These are phyloP conservation scores for Theretra japonica DNA, from an alignment of 2,888 invertebrate genomes.

Conservation along the genomic window DNA sequence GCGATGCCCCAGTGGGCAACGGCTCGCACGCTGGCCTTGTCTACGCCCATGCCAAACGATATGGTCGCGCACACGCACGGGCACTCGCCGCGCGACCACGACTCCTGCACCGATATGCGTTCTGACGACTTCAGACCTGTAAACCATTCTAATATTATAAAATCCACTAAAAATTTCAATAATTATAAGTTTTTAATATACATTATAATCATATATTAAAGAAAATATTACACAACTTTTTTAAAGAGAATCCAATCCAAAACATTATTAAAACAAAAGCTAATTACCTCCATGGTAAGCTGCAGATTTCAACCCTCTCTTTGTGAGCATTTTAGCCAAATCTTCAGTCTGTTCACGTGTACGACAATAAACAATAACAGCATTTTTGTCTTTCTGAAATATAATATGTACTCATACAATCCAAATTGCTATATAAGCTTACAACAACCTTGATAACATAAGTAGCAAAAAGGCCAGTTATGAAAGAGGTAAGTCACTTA, in stretches of 20 bases:
- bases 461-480: not conserved
- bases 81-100: constrained; percentile 95
- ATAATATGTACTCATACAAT: constrained; percentile 27
- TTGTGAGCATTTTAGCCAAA: constrained; percentile 90
- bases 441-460: constrained; percentile 8
- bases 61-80: constrained; percentile 98
- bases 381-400: constrained; percentile 83
- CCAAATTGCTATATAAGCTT: constrained; percentile 16
- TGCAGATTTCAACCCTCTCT: constrained; percentile 89
- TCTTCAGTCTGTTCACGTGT: constrained; percentile 96
- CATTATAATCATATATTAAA: no score
- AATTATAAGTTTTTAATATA: not conserved
- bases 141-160: constrained; percentile 13
- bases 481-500: no score
- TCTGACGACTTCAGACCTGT: constrained; percentile 89
- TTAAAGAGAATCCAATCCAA: no score
- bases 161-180: constrained; percentile 28
- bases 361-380: constrained; percentile 97
- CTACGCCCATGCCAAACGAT: constrained; percentile 99
- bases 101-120: constrained; percentile 92
- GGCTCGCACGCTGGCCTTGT: constrained; percentile 97
- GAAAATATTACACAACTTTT: no score
- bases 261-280: no score
- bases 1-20: constrained; percentile 99
- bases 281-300: constrained; percentile 95